Base-by-base conservation (phyloP, 2,113 vertebrate genomes). In the Ailuropoda melanoleuca region DNA sequence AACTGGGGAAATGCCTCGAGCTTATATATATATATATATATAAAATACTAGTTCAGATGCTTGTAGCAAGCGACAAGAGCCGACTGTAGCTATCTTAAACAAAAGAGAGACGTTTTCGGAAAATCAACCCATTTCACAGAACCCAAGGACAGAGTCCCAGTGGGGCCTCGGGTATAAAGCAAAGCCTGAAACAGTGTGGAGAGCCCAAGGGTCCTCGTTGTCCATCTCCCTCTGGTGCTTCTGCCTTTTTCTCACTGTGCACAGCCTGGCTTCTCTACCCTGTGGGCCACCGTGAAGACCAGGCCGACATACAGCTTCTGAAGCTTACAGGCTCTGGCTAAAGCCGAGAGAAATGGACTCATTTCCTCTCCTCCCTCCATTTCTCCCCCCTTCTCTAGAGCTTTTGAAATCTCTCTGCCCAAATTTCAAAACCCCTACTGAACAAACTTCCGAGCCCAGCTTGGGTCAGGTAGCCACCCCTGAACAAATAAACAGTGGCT, bases 401-500 rank as follows among this genome's bases (percentile, higher is more conserved):
- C 55, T 97, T 94, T 85, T 88, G 90, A 96, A 95, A 93, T 82
- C 75, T 82, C 53, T 68, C 85, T 66, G 50, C 43, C 68, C 1
- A 15, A 62, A 82, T 95, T 97, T 95, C 8, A 4, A 93, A 93
- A 86, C 82, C 81, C 4, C 34, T 23, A 11, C 1, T 0, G 29
- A 97, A 85, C 48, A 94, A 77, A 64, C 37, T 82, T 46, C 29
- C 78, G 34, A 62, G 55, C 24, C 64, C 53, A 34, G 92, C 18
- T 43, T 46, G 48, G 48, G 17, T 89, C 39, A 64, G 56, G 56
- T 56, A 74, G 29, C 37, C 55, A 70, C 5, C 31, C 39, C 29
- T 56, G 62, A 88, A 60, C 87, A 70, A 78, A 94, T 88, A 48
- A 96, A 96, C 84, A 90, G 90, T 8, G n/a, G 23, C 37, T 31